A percentile compares a stretch with the other conserved stretches of the same genome.
Conservation (phyloP, 1,140 invertebrate genomes). For the Tachypleus tridentatus region DNA sequence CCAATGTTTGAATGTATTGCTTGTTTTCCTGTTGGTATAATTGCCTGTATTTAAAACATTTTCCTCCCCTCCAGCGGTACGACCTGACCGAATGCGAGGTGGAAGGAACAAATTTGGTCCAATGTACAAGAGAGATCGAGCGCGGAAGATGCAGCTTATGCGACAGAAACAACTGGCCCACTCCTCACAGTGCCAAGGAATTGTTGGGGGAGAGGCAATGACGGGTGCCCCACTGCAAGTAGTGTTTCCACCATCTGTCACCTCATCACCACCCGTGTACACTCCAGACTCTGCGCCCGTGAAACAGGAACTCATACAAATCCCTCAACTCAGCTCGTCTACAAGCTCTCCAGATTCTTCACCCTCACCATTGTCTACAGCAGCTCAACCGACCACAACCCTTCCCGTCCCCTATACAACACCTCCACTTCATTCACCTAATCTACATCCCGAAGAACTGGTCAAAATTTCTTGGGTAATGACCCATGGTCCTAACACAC, state of each 20-base stretch:
- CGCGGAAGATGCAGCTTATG: slow-evolving; percentile 87
- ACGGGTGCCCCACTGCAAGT: slow-evolving; percentile 5
- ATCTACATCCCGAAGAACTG: too few species aligned
- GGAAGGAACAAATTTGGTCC: slow-evolving; percentile 99
- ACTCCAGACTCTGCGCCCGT: slow-evolving; percentile 43
- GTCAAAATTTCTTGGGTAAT: too few species aligned
- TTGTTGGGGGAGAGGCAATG: slow-evolving; percentile 4
- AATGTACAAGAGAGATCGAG: slow-evolving; percentile 97
- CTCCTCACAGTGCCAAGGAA: slow-evolving; percentile 21
- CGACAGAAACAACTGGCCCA: slow-evolving; percentile 65
- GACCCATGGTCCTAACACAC: too few species aligned
- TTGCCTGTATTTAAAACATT: background rate
- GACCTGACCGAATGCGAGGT: slow-evolving; percentile 95
- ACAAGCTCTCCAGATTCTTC: slow-evolving; percentile 36
- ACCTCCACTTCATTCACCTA: too few species aligned
- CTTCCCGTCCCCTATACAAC: too few species aligned
- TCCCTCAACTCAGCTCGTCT: slow-evolving; percentile 75
- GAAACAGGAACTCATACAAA: slow-evolving; percentile 87
- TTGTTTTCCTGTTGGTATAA: slow-evolving; percentile 28
- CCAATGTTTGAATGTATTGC: background rate
- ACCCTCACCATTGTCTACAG: slow-evolving; percentile 12
- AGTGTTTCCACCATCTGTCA: slow-evolving; percentile 30
- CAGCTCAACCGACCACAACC: background rate
- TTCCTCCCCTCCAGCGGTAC: slow-evolving; percentile 58
- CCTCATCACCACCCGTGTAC: slow-evolving; percentile 34